These are phyloP conservation scores for Oryzias melastigma DNA, from an alignment of 2,113 vertebrate species.

Conservation along the genomic window DNA sequence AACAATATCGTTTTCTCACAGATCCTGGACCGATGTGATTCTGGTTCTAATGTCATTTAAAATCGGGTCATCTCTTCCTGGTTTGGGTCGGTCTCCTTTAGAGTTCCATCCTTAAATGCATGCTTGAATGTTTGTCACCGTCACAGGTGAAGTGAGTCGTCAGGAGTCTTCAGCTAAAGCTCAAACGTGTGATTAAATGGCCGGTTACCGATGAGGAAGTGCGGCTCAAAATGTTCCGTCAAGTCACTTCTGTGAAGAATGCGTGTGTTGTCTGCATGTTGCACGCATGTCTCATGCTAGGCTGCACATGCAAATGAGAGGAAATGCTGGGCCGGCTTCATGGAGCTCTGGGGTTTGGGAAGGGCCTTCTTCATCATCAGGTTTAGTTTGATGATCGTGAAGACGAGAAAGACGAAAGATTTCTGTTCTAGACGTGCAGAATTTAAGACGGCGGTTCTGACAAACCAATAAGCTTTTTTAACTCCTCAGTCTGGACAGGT, in stretches of 20 bases:
- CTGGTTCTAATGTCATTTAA: too few species aligned
- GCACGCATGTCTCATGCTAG: not conserved
- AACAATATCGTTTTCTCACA: too few species aligned
- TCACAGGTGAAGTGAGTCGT: too few species aligned
- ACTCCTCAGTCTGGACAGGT: too few species aligned
- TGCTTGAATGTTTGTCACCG: too few species aligned
- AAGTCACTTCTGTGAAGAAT: slow-evolving; percentile 10
- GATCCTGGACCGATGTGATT: too few species aligned
- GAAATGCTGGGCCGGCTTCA: not conserved
- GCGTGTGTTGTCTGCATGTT: not conserved
- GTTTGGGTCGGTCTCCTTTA: too few species aligned
- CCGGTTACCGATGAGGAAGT: slow-evolving; percentile 22
- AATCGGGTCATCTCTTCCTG: too few species aligned
- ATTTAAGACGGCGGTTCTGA: not conserved
- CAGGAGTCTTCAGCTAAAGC: not conserved
- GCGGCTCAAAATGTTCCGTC: not conserved
- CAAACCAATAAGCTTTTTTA: too few species aligned
- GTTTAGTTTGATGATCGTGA: not conserved
- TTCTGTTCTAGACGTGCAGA: slow-evolving; percentile 1
- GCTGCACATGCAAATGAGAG: slow-evolving; percentile 30
- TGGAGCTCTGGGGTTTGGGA: too few species aligned
- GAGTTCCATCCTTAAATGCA: too few species aligned
- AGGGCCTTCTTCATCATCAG: not conserved
- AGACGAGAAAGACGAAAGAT: slow-evolving; percentile 2
- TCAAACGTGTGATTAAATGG: not conserved